These are phyloP conservation scores for Pluvianellus socialis DNA, from an alignment of 2,113 vertebrate genomes.

Conservation along the genomic window DNA sequence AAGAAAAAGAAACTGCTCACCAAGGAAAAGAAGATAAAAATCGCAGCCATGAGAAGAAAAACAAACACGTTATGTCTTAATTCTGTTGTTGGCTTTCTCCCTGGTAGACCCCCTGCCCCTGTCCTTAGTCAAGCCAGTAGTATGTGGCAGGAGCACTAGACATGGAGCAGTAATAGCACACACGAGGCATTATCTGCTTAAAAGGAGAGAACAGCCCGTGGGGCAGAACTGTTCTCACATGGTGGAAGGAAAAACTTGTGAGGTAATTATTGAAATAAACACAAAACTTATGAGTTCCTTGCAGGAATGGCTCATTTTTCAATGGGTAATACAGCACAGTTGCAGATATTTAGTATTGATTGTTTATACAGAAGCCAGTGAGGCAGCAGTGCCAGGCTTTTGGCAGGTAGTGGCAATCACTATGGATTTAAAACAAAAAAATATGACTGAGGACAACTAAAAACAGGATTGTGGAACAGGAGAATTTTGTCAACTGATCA, in stretches of 20 bases:
- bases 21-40: background rate
- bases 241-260: background rate
- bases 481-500: background rate
- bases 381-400: background rate
- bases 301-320: background rate
- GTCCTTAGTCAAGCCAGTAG: background rate
- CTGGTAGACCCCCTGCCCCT: background rate
- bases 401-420: background rate
- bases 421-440: background rate
- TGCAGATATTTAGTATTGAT: background rate
- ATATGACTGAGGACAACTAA: background rate
- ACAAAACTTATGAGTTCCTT: background rate
- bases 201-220: background rate
- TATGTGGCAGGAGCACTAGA: background rate
- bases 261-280: slow-evolving; percentile 8
- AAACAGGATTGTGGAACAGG: background rate
- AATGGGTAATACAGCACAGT: background rate
- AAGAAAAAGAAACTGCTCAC: background rate
- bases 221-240: background rate
- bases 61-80: background rate
- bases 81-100: background rate
- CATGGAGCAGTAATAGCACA: background rate
- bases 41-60: background rate
- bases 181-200: fast-evolving
- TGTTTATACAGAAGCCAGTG: background rate